These are phyloP conservation scores for Semnopithecus entellus DNA, from an alignment of 2,113 vertebrate genomes.

Conservation along the genomic window DNA sequence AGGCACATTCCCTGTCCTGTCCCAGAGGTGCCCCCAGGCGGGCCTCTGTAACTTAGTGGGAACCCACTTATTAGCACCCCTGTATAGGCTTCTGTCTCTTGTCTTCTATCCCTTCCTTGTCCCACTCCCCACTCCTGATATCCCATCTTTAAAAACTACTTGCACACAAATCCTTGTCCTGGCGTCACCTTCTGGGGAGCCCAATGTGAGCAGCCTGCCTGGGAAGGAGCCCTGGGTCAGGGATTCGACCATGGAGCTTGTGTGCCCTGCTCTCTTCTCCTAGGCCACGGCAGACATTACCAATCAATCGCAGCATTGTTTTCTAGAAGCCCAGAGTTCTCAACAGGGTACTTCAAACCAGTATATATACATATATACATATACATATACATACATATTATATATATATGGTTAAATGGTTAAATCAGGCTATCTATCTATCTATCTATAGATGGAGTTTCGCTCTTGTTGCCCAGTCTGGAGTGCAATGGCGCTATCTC, in stretches of 20 bases:
- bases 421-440: too few relatives aligned
- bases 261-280: accelerated
- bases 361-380: too few relatives aligned
- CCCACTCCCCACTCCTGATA: background rate
- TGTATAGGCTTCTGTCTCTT: background rate
- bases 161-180: background rate
- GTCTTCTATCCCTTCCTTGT: background rate
- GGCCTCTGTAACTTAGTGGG: background rate
- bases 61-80: background rate
- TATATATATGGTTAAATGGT: too few relatives aligned
- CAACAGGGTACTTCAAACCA: background rate
- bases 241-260: accelerated
- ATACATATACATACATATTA: too few relatives aligned
- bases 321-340: background rate
- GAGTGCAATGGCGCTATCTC: too few relatives aligned
- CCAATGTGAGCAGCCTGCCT: background rate
- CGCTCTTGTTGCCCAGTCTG: too few relatives aligned
- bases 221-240: background rate
- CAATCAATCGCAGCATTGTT: background rate
- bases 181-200: background rate
- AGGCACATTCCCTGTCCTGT: background rate
- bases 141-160: background rate
- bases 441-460: too few relatives aligned
- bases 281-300: background rate
- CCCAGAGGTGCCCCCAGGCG: background rate